Conservation (phyloP, 1,140 invertebrate species). For the Parasteatoda tepidariorum region DNA sequence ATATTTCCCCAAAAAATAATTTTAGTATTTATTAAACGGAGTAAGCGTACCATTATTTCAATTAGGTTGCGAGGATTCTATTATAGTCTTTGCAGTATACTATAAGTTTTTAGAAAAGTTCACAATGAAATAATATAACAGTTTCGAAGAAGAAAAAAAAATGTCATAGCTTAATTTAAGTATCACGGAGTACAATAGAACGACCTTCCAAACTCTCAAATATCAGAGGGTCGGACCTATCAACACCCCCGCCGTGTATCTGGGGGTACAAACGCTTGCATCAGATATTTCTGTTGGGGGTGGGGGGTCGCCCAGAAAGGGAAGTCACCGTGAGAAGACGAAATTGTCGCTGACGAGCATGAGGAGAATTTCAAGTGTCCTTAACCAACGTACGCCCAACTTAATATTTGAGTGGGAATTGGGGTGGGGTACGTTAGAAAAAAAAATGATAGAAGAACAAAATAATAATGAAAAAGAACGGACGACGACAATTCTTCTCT, state of each 20-base stretch:
- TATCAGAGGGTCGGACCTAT: too few species aligned
- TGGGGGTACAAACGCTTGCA: constrained; percentile 10
- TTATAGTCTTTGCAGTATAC: too few species aligned
- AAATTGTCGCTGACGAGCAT: constrained; percentile 41
- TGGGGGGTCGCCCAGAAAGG: not conserved
- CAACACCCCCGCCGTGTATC: constrained; percentile 35
- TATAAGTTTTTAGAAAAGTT: too few species aligned
- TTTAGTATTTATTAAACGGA: too few species aligned
- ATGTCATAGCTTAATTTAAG: too few species aligned
- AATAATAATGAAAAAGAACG: constrained; percentile 14
- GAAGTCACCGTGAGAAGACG: constrained; percentile 36
- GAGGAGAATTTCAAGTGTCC: constrained; percentile 44
- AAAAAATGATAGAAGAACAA: not conserved
- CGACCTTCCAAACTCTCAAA: too few species aligned
- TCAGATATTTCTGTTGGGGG: not conserved
- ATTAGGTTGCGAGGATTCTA: too few species aligned
- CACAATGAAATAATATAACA: too few species aligned
- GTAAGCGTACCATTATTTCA: too few species aligned
- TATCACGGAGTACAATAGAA: too few species aligned
- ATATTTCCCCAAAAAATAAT: too few species aligned
- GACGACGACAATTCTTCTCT: not conserved
- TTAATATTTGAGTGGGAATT: constrained; percentile 46
- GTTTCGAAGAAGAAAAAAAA: too few species aligned
- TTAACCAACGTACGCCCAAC: constrained; percentile 40
- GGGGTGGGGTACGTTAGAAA: not conserved